Percentiles rank a stretch among this genome's conserved stretches.
These are phyloP conservation scores for Chelonoidis abingdonii DNA, from an alignment of 2,113 vertebrate genomes.

Conservation along the genomic window DNA sequence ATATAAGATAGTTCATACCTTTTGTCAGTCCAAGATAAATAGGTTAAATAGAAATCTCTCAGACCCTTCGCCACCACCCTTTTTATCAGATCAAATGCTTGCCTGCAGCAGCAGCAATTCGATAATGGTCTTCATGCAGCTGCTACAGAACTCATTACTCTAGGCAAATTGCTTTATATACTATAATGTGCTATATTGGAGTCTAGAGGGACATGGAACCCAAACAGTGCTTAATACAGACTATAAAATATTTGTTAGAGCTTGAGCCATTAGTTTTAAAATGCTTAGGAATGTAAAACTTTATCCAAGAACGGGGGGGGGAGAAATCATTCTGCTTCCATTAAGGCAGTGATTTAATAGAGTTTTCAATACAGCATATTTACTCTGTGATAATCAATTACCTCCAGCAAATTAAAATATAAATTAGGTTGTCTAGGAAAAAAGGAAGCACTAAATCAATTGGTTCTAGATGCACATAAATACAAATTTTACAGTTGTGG, in stretches of 20 bases:
- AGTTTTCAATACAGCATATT: slow-evolving; percentile 74
- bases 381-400: slow-evolving; percentile 78
- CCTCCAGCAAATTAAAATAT: slow-evolving; percentile 78
- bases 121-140: slow-evolving; percentile 69
- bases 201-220: slow-evolving; percentile 69
- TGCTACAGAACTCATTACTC: slow-evolving; percentile 78
- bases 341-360: slow-evolving; percentile 73
- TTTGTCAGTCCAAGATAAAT: background rate
- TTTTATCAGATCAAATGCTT: slow-evolving; percentile 56
- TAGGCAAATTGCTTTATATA: slow-evolving; percentile 80
- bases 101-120: slow-evolving; percentile 67
- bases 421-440: slow-evolving; percentile 67
- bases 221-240: slow-evolving; percentile 78
- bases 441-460: slow-evolving; percentile 68
- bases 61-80: background rate
- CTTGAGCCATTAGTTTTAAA: slow-evolving; percentile 75
- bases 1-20: slow-evolving; percentile 27
- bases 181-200: slow-evolving; percentile 69
- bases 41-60: slow-evolving; percentile 7
- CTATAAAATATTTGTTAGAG: slow-evolving; percentile 83
- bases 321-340: slow-evolving; percentile 35
- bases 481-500: slow-evolving; percentile 51
- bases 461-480: slow-evolving; percentile 46
- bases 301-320: slow-evolving; percentile 20
- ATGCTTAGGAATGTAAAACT: slow-evolving; percentile 72